Evolutionary conservation across 1,140 invertebrate species (phyloP).

Genomic region (Drosophila kurseongensis): DNA sequence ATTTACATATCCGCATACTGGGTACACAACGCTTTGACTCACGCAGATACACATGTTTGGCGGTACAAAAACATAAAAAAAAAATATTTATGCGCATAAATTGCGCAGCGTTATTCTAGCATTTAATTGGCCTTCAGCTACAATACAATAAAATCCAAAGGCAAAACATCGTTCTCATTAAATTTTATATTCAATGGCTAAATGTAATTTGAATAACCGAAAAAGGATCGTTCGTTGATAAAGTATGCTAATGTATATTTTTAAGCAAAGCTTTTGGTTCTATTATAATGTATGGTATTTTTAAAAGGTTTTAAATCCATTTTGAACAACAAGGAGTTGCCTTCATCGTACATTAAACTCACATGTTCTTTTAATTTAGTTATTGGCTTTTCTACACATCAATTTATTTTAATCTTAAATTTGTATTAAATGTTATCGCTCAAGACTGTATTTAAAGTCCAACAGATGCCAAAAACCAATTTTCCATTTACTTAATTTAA

Average conservation of each 20-base stretch:
- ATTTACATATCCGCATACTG: slow-evolving; percentile 50
- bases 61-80: slow-evolving; percentile 31
- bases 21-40: slow-evolving; percentile 7
- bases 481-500: background rate
- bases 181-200: slow-evolving; percentile 2
- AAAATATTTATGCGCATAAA: slow-evolving; percentile 47
- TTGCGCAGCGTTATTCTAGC: background rate
- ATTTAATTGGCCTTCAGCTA: slow-evolving; percentile 26
- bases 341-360: no score
- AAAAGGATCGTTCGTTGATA: no score
- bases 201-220: background rate
- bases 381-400: no score
- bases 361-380: no score
- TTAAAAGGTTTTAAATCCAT: no score
- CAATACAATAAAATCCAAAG: slow-evolving; percentile 16
- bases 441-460: background rate
- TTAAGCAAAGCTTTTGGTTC: no score
- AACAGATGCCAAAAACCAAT: no score
- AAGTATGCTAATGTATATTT: no score
- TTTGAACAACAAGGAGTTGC: no score
- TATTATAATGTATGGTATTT: no score
- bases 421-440: background rate
- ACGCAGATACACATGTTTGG: slow-evolving; percentile 1
- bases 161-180: background rate
- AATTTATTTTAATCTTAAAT: background rate